Evolutionary conservation across 2,113 vertebrate species (phyloP).

Genomic region (Paramisgurnus dabryanus): DNA sequence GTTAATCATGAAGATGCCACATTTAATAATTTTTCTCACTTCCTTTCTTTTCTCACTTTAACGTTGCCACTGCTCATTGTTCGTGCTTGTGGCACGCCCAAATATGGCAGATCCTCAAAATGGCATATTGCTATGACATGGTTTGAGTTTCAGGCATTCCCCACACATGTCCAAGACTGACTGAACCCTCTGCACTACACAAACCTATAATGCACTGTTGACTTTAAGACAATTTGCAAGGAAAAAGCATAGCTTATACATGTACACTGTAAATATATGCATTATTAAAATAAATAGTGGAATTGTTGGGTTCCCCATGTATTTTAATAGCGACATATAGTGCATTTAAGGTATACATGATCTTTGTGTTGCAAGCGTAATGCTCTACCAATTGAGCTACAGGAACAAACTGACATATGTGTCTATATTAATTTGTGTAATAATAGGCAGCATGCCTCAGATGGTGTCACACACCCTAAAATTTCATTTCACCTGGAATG

Average conservation of each 20-base stretch:
- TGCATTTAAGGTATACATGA: too few species aligned
- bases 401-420: too few species aligned
- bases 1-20: slow-evolving; percentile 49
- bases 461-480: not conserved
- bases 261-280: too few species aligned
- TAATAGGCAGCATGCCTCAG: not conserved
- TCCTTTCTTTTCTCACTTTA: not conserved
- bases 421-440: not conserved
- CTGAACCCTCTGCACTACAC: slow-evolving; percentile 9
- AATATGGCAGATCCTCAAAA: slow-evolving; percentile 11
- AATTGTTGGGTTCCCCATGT: too few species aligned
- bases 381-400: too few species aligned
- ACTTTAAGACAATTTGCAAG: not conserved
- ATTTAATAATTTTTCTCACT: not conserved
- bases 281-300: too few species aligned
- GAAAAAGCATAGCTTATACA: not conserved
- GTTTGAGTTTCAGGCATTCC: slow-evolving; percentile 60
- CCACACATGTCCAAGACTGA: slow-evolving; percentile 40
- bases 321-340: too few species aligned
- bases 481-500: not conserved
- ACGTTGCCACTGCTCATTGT: not conserved
- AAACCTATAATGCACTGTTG: not conserved
- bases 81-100: slow-evolving; percentile 16
- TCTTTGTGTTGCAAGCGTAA: too few species aligned
- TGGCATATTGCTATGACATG: slow-evolving; percentile 32